Percentiles rank a stretch among this genome's conserved stretches.
phyloP scores from a whole-genome alignment of 2,888 invertebrate species.

The Tricholauxania praeusta region DNA sequence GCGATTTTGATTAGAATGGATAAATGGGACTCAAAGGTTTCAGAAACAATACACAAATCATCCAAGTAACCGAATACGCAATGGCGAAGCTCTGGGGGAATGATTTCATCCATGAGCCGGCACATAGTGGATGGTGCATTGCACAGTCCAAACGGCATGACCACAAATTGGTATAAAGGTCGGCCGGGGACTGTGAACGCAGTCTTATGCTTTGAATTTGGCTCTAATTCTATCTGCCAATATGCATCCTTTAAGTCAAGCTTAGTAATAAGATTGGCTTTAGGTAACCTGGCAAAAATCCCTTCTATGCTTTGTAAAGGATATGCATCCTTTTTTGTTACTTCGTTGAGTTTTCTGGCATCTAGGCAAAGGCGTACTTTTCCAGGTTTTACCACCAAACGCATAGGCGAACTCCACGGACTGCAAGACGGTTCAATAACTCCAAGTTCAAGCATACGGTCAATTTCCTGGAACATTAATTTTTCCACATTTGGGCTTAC shows the following conservation, averaged over 20 bases:
- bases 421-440: not conserved
- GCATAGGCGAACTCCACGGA: constrained; percentile 32
- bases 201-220: constrained; percentile 25
- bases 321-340: not conserved
- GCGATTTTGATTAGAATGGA: not conserved
- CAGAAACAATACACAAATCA: not conserved
- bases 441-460: constrained; percentile 1
- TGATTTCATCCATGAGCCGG: constrained; percentile 9
- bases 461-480: too few species aligned
- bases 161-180: constrained; percentile 37
- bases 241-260: too few species aligned
- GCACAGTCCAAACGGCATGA: constrained; percentile 40
- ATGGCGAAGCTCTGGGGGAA: constrained; percentile 32
- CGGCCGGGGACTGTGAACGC: constrained; percentile 40
- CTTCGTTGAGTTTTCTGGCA: too few species aligned
- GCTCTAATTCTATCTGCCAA: constrained; percentile 19
- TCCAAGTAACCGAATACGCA: constrained; percentile 6
- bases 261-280: too few species aligned
- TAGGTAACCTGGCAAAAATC: too few species aligned
- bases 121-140: constrained; percentile 27
- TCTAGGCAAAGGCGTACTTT: too few species aligned
- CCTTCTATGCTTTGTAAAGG: constrained; percentile 4
- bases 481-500: not conserved
- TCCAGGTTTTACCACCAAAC: not conserved
- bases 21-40: not conserved